Percentiles rank a stretch among this genome's conserved stretches.
phyloP scores from a whole-genome alignment of 2,797 vertebrate genomes.

The Sardinella longiceps region DNA sequence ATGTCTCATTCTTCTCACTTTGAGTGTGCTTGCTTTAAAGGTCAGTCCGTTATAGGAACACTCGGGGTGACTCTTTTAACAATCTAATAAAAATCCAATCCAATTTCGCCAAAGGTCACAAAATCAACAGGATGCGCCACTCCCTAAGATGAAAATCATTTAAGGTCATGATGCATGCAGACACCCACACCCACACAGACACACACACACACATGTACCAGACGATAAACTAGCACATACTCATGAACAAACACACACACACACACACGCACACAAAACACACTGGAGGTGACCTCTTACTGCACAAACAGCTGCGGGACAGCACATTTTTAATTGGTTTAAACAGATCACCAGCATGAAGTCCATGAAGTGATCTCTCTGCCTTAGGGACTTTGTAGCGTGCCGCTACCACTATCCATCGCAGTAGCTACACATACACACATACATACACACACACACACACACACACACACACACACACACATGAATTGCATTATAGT shows the following conservation, averaged over 20 bases:
- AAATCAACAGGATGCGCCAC: slow-evolving; percentile 61
- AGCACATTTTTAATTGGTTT: slow-evolving; percentile 30
- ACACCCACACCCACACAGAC: slow-evolving; percentile 28
- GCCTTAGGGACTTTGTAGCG: background rate
- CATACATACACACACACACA: background rate
- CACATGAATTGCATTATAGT: background rate
- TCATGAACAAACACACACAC: slow-evolving; percentile 20
- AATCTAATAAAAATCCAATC: slow-evolving; percentile 64
- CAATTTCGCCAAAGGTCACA: slow-evolving; percentile 61
- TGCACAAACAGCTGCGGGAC: background rate
- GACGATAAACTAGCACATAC: too few relatives aligned
- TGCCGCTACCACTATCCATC: background rate
- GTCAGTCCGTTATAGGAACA: slow-evolving; percentile 48
- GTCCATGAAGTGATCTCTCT: background rate
- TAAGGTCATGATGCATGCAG: slow-evolving; percentile 30
- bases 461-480: slow-evolving; percentile 9
- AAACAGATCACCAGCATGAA: background rate
- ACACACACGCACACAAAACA: slow-evolving; percentile 22
- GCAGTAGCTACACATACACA: background rate
- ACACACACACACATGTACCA: background rate
- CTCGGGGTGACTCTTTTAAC: slow-evolving; percentile 47
- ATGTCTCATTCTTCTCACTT: background rate
- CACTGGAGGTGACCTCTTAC: background rate
- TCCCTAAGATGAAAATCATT: slow-evolving; percentile 44
- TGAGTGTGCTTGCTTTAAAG: slow-evolving; percentile 36